phyloP scores from a whole-genome alignment of 2,113 vertebrate species.

The Aepyceros melampus region DNA sequence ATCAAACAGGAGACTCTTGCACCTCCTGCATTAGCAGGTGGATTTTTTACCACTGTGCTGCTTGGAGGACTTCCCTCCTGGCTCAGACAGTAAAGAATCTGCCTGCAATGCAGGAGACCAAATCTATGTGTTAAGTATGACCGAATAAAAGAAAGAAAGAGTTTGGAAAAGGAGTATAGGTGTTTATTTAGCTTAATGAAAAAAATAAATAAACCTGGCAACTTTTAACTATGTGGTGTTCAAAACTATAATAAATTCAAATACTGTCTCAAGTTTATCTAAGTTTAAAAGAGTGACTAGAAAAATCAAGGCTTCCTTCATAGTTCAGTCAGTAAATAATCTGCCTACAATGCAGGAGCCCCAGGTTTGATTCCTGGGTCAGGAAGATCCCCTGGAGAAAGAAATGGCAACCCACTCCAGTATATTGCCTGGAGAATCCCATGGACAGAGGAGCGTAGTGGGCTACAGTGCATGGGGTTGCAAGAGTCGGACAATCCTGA shows the following conservation, averaged over 20 bases:
- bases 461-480: neutral
- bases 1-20: neutral
- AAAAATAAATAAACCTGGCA: neutral
- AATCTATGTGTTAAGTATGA: neutral
- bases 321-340: neutral
- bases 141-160: neutral
- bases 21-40: neutral
- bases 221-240: neutral
- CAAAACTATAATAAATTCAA: neutral
- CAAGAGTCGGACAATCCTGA: neutral
- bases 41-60: neutral
- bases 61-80: neutral
- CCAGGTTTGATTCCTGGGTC: neutral
- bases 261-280: neutral
- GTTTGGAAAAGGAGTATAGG: neutral
- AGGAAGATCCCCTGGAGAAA: neutral
- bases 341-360: neutral
- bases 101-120: neutral
- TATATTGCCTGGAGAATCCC: neutral
- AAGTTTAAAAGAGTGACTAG: neutral
- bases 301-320: fast-evolving
- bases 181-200: neutral
- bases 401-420: neutral
- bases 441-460: neutral
- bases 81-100: neutral